phyloP scores from a whole-genome alignment of 1,140 invertebrate genomes.

The Drosophila pallidifrons region DNA sequence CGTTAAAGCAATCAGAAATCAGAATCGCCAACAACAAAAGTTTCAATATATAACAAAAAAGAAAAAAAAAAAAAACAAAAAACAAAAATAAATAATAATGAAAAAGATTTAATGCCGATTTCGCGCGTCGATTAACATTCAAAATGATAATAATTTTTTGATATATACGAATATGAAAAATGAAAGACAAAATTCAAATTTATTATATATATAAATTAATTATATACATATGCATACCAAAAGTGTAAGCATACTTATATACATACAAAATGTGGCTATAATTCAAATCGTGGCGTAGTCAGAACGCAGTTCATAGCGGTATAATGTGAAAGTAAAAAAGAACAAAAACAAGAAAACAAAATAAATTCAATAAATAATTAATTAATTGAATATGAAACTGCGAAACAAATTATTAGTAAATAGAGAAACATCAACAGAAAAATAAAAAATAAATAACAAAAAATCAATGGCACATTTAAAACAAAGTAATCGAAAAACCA shows the following conservation, averaged over 20 bases:
- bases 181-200: slow-evolving; percentile 11
- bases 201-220: slow-evolving; percentile 29
- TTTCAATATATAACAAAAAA: slow-evolving; percentile 29
- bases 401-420: slow-evolving; percentile 62
- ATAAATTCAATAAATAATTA: slow-evolving; percentile 16
- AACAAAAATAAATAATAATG: slow-evolving; percentile 1
- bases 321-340: slow-evolving; percentile 38
- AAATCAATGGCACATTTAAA: slow-evolving; percentile 44
- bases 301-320: slow-evolving; percentile 72
- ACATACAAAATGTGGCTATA: slow-evolving; percentile 43
- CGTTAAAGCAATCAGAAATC: slow-evolving; percentile 46
- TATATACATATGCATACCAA: slow-evolving; percentile 23
- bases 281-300: slow-evolving; percentile 57
- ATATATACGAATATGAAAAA: slow-evolving; percentile 50
- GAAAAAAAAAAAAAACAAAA: slow-evolving; percentile 22
- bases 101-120: slow-evolving; percentile 45
- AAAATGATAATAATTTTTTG: slow-evolving; percentile 83
- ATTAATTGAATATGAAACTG: slow-evolving; percentile 10
- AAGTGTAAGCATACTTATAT: slow-evolving; percentile 43
- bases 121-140: slow-evolving; percentile 70
- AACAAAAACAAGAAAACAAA: not conserved
- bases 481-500: slow-evolving; percentile 46
- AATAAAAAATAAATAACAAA: slow-evolving; percentile 41
- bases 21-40: slow-evolving; percentile 33
- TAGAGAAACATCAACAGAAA: slow-evolving; percentile 30